These are phyloP conservation scores for Acropternis orthonyx DNA, from an alignment of 2,797 vertebrate species.

Conservation along the genomic window DNA sequence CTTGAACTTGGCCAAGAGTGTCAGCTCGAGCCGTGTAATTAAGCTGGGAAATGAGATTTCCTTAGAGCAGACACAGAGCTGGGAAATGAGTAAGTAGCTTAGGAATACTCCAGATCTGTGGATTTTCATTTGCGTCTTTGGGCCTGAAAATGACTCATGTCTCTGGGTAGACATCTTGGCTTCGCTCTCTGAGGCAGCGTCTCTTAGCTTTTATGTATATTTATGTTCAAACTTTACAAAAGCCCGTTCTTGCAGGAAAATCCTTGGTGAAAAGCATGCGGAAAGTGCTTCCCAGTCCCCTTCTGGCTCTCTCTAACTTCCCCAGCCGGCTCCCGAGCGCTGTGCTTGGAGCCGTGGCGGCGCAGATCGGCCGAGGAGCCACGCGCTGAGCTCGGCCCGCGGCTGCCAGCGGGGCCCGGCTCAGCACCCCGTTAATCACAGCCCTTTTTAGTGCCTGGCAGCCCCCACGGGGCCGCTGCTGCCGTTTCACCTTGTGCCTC, in stretches of 20 bases:
- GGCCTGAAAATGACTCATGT: not conserved
- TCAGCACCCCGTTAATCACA: not conserved
- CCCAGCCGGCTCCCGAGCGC: accelerated
- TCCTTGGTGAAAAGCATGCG: not conserved
- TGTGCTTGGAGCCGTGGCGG: accelerated
- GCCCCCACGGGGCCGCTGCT: not conserved
- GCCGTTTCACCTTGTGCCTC: not conserved
- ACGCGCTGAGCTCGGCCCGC: not conserved
- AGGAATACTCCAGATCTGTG: not conserved
- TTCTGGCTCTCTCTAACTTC: accelerated
- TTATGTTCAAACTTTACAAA: not conserved
- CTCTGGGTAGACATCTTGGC: slow-evolving; percentile 26
- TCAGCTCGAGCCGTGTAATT: not conserved
- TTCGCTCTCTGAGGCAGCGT: not conserved
- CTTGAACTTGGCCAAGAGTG: not conserved
- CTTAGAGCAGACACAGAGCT: not conserved
- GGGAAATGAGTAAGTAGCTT: not conserved
- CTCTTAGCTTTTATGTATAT: not conserved
- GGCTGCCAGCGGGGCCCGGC: not conserved
- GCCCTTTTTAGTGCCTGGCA: not conserved
- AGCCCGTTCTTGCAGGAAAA: not conserved
- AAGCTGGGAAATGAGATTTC: not conserved
- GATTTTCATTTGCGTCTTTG: not conserved
- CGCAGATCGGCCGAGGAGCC: accelerated
- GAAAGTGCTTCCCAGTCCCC: not conserved